phyloP scores from a whole-genome alignment of 2,797 vertebrate genomes.

The Coreius guichenoti region DNA sequence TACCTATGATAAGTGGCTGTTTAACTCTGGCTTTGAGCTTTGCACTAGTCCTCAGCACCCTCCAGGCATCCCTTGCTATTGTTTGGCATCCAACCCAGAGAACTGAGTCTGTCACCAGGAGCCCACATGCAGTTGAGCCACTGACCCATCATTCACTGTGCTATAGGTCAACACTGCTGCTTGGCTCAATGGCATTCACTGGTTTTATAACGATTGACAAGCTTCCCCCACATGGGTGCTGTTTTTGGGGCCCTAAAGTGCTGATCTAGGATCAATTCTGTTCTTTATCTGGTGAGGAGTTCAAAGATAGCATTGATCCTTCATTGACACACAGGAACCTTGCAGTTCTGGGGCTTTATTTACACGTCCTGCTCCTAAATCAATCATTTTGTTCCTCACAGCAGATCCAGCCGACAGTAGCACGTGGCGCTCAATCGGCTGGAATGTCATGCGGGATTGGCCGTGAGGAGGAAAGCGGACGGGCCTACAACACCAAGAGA shows the following conservation, averaged over 20 bases:
- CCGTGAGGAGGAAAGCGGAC: constrained; percentile 87
- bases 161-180: constrained; percentile 13
- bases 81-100: constrained; percentile 35
- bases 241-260: constrained; percentile 10
- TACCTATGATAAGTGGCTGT: constrained; percentile 30
- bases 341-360: neutral
- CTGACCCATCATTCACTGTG: constrained; percentile 7
- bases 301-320: constrained; percentile 35
- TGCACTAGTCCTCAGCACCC: constrained; percentile 46
- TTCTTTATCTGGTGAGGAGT: constrained; percentile 17
- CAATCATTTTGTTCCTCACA: constrained; percentile 59
- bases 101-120: neutral
- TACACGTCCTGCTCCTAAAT: neutral
- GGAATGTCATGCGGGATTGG: constrained; percentile 75
- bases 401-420: constrained; percentile 80
- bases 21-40: constrained; percentile 51
- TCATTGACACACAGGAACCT: constrained; percentile 14
- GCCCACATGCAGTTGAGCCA: constrained; percentile 16
- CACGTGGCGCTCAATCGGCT: constrained; percentile 76
- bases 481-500: constrained; percentile 88
- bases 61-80: constrained; percentile 27
- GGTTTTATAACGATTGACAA: constrained; percentile 39
- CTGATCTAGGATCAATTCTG: constrained; percentile 39
- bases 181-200: constrained; percentile 28
- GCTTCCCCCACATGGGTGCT: constrained; percentile 10